Conservation (phyloP, 2,113 vertebrate genomes). For the Corynorhinus townsendii region DNA sequence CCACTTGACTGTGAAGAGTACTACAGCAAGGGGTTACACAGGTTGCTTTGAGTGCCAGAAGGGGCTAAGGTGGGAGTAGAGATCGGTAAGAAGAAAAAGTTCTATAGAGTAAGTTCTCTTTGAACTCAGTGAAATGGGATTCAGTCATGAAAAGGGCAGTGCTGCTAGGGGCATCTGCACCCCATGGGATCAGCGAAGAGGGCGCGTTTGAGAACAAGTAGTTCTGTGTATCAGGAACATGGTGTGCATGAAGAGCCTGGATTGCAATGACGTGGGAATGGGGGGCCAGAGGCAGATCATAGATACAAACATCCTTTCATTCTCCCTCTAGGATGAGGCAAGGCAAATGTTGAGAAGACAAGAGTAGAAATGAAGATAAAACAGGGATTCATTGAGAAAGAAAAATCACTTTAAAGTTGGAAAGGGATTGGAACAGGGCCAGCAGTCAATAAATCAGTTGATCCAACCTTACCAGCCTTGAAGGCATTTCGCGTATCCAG, state of each 20-base stretch:
- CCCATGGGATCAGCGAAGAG: neutral
- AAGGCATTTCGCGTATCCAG: neutral
- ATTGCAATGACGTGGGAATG: no score
- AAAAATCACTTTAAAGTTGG: neutral
- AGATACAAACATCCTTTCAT: neutral
- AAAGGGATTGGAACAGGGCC: neutral
- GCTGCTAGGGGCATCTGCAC: neutral
- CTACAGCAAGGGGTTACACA: neutral
- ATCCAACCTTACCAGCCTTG: neutral
- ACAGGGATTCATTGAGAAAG: neutral
- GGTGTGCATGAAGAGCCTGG: fast-evolving
- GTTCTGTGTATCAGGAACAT: neutral
- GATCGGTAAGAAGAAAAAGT: neutral
- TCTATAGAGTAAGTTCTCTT: neutral
- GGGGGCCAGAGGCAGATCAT: neutral
- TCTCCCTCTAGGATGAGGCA: neutral
- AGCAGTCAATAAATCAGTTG: neutral
- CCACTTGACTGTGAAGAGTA: neutral
- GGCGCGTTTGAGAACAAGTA: neutral
- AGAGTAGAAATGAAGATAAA: neutral
- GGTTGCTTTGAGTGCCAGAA: neutral
- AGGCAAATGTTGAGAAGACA: neutral
- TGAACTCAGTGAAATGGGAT: neutral
- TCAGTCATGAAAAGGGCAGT: neutral
- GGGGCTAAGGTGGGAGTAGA: neutral